Percentiles rank a stretch among this genome's conserved stretches.
Conservation (phyloP, 2,797 vertebrate species). For the Chaetodon trifasciatus region DNA sequence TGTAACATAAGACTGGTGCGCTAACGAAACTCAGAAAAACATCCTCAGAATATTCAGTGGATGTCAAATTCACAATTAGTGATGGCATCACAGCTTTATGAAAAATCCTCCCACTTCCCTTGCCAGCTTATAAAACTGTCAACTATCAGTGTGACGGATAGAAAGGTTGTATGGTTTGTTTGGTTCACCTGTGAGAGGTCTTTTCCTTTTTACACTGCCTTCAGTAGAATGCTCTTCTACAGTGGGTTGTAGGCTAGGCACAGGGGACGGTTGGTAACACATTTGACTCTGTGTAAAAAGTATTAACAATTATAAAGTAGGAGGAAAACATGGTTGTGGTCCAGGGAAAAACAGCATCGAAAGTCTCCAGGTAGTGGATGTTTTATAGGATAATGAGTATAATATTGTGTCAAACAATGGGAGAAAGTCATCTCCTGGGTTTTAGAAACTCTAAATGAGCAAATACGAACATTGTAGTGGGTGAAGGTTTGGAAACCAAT, state of each 20-base stretch:
- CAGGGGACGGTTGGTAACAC: not conserved
- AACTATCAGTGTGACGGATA: not conserved
- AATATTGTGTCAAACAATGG: slow-evolving; percentile 1
- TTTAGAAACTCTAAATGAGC: not conserved
- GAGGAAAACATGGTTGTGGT: not conserved
- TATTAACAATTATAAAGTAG: slow-evolving; percentile 10
- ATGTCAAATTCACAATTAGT: not conserved
- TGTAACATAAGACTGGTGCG: not conserved
- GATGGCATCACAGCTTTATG: slow-evolving; percentile 4
- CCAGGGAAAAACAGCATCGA: not conserved
- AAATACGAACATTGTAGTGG: not conserved
- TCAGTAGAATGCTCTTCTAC: slow-evolving; percentile 5
- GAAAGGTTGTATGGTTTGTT: not conserved
- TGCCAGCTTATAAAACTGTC: slow-evolving; percentile 12
- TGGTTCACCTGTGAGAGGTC: not conserved
- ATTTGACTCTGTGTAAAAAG: slow-evolving; percentile 10
- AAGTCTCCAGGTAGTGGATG: slow-evolving; percentile 2
- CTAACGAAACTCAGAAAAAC: not conserved
- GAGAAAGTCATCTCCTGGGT: slow-evolving; percentile 8
- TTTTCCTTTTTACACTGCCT: slow-evolving; percentile 9
- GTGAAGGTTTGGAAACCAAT: not conserved
- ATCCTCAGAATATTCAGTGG: slow-evolving; percentile 1
- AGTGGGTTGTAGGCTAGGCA: slow-evolving; percentile 1
- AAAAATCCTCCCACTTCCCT: not conserved
- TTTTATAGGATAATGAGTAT: slow-evolving; percentile 20